Evolutionary conservation across 2,888 invertebrate genomes (phyloP), one percentile per base, ranked within the genome.

Genomic region (Drosophila neutralis): DNA sequence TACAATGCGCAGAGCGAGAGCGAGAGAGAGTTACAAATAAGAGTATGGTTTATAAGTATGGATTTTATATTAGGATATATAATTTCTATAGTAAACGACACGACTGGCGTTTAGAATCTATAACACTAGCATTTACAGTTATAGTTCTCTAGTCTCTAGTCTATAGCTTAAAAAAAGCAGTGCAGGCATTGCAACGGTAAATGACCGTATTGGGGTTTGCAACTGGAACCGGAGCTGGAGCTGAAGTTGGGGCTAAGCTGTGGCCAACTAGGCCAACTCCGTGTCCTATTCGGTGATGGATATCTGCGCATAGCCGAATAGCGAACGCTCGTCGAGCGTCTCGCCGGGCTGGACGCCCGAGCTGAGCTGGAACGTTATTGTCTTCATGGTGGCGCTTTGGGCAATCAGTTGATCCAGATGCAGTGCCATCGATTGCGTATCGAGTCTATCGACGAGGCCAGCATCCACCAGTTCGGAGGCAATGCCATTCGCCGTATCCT

Each of bases 251-350:
- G 49, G 62, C 49, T 42, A n/a, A 38, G 36, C 15, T 51, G 54
- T 51, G 73, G 65, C 74, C 40, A 56, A 72, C 69, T 73, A 72
- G 73, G 82, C 82, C 69, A 65, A 65, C 71, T 73, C 75, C 73
- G 63, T 57, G 38, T 80, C 84, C 93, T 95, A 98, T 94, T 98
- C 98, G 83, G 97, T 96, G 93, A 98, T 96, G 88, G 98, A 98
- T 92, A 99, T 96, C 94, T 99, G 99, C 93, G 99, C 99, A 94
- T 96, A 99, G 91, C 99, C 99, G 92, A 99, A 95, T 83, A 99
- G 95, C 52, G 98, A 97, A 92, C 97, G 97, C 93, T 99, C 99
- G 93, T 99, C 99, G 64, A 97, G 96, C 73, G 96, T 95, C 94
- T 97, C 98, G 87, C 96, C 96, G 61, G 95, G 94, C 76, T 94